Conservation (phyloP, 2,888 invertebrate genomes). For the Macrophya alboannulata region DNA sequence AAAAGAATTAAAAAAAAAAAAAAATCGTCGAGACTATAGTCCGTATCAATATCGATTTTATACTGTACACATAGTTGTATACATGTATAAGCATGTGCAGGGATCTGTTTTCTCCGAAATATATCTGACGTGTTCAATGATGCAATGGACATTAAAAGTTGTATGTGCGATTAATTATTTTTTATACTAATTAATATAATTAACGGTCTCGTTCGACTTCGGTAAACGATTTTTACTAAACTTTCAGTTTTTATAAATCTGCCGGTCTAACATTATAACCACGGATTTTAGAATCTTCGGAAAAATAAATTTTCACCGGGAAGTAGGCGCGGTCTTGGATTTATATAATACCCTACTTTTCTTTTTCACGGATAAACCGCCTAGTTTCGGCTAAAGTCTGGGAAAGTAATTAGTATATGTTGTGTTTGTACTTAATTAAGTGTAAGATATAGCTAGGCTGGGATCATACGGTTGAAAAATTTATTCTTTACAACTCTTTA, state of each 20-base stretch:
- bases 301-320: background rate
- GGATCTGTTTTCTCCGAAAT: background rate
- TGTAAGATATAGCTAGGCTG: background rate
- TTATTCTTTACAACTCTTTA: background rate
- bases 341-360: background rate
- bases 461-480: background rate
- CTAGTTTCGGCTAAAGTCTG: background rate
- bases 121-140: background rate
- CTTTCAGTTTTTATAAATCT: background rate
- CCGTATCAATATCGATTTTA: background rate
- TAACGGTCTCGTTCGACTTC: background rate
- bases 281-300: background rate
- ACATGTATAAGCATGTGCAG: too few relatives aligned
- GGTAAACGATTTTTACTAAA: background rate
- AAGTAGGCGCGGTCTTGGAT: background rate
- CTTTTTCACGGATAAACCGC: background rate
- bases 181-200: background rate
- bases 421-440: constrained; percentile 10
- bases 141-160: background rate
- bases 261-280: background rate
- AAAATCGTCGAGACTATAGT: background rate
- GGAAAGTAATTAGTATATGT: constrained; percentile 36
- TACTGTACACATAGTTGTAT: too few relatives aligned
- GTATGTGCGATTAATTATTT: background rate
- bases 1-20: background rate